Base-by-base conservation (phyloP, 2,113 vertebrate genomes). In the Rana temporaria region DNA sequence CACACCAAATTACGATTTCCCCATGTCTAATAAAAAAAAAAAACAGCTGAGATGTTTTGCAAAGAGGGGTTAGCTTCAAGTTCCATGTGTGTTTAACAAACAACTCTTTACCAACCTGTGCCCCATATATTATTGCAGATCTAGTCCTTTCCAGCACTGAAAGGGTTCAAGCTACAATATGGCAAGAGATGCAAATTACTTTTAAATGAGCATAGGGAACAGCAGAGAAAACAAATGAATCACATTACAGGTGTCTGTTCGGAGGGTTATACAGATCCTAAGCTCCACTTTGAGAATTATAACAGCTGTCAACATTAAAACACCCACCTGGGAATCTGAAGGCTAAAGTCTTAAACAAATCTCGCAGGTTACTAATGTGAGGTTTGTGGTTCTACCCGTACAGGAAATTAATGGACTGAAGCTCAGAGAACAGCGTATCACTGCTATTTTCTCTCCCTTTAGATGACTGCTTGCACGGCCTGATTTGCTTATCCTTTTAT, bases 291-390 rank as follows among this genome's bases (percentile, higher is more conserved):
- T 86, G 88, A 90, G 88, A 89, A 89, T 85, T 86, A 85, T 65
- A 86, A 89, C 89, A 91, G 89, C 90, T 92, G 91, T 88, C 90
- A 90, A 86, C 87, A 87, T 89, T 89, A 86, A 89, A 90, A 90
- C 70, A 79, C 30, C 79, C 87, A 87, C 85, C 80, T 79, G 89
- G 85, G 88, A 91, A 85, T 85, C 74, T 75, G 78, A 85, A 89
- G 84, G 88, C 74, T 79, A 88, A 89, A 90, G 84, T 79, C 85
- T 87, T 88, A 84, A 88, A 87, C 87, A 89, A 83, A 89, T 86
- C 86, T 88, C 89, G 81, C 81, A 88, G 86, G 89, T 89, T 91
- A 91, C 77, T 86, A 76, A 87, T 79, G 65, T 78, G 85, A 84
- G 75, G 81, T 86, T 85, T 84, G 56, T 63, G 59, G 82, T 80